A percentile compares a stretch with the other conserved stretches of the same genome.
These are phyloP conservation scores for Synanthedon myopaeformis DNA, from an alignment of 2,888 invertebrate genomes.

Conservation along the genomic window DNA sequence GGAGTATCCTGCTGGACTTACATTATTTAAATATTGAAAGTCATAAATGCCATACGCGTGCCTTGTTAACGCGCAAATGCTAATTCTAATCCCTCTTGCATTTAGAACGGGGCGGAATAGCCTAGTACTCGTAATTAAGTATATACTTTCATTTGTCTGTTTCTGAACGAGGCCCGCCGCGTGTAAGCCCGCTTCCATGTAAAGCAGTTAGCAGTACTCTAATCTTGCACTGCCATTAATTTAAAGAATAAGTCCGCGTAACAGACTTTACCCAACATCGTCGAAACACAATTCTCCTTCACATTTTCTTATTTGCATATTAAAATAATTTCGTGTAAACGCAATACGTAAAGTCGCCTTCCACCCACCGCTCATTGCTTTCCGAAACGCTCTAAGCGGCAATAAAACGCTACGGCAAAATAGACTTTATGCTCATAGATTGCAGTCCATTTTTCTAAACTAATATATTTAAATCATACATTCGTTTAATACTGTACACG, in stretches of 20 bases:
- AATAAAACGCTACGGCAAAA: constrained; percentile 24
- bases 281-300: constrained; percentile 65
- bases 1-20: constrained; percentile 10
- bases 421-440: constrained; percentile 24
- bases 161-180: constrained; percentile 47
- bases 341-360: constrained; percentile 63
- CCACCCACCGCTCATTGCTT: constrained; percentile 25
- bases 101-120: constrained; percentile 65
- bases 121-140: constrained; percentile 69
- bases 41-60: constrained; percentile 66
- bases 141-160: constrained; percentile 65
- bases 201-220: constrained; percentile 68
- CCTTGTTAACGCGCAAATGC: constrained; percentile 60
- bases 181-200: constrained; percentile 61
- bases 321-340: constrained; percentile 70
- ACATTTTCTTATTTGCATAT: constrained; percentile 71
- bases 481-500: constrained; percentile 35
- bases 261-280: constrained; percentile 58
- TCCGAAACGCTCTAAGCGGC: constrained; percentile 31
- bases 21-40: constrained; percentile 53
- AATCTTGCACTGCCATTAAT: constrained; percentile 67
- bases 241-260: constrained; percentile 69
- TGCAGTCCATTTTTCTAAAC: constrained; percentile 27
- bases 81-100: constrained; percentile 69
- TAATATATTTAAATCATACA: constrained; percentile 24